A percentile compares a stretch with the other conserved stretches of the same genome.
Evolutionary conservation across 2,113 vertebrate species (phyloP).

Genomic region (Trematomus loennbergii): DNA sequence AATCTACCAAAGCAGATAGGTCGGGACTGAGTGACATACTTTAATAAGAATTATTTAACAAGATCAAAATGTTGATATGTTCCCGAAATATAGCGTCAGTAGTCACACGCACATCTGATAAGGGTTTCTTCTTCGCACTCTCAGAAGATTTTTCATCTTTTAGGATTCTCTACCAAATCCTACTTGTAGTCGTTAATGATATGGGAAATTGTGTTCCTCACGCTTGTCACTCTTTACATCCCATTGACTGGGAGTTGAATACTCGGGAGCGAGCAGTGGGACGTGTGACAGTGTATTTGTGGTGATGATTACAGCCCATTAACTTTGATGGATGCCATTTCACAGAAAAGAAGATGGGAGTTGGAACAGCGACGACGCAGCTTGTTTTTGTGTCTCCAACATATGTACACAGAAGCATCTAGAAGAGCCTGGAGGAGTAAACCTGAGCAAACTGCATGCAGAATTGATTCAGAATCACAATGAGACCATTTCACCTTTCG

Average conservation of each 20-base stretch:
- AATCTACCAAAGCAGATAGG: conserved; percentile 61
- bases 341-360: conserved; percentile 61
- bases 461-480: conserved; percentile 53
- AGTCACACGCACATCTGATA: conserved; percentile 30
- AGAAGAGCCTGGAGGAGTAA: conserved; percentile 7
- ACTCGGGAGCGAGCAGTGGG: conserved; percentile 69
- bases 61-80: conserved; percentile 53
- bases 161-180: conserved; percentile 45
- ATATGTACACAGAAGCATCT: conserved; percentile 36
- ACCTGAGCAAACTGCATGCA: conserved; percentile 22
- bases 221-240: conserved; percentile 73
- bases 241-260: conserved; percentile 78
- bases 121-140: conserved; percentile 28
- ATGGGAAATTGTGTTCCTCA: conserved; percentile 68
- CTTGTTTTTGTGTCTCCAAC: conserved; percentile 64
- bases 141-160: conserved; percentile 28
- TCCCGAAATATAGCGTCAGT: conserved; percentile 44
- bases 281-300: conserved; percentile 75
- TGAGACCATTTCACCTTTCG: conserved; percentile 57
- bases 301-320: conserved; percentile 80
- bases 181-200: conserved; percentile 61
- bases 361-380: conserved; percentile 27
- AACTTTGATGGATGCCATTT: conserved; percentile 81
- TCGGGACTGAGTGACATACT: conserved; percentile 45
- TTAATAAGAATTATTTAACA: conserved; percentile 66